Evolutionary conservation across 2,888 invertebrate species (phyloP), one percentile per base, ranked within the genome.

Genomic region (Apodemia zela): DNA sequence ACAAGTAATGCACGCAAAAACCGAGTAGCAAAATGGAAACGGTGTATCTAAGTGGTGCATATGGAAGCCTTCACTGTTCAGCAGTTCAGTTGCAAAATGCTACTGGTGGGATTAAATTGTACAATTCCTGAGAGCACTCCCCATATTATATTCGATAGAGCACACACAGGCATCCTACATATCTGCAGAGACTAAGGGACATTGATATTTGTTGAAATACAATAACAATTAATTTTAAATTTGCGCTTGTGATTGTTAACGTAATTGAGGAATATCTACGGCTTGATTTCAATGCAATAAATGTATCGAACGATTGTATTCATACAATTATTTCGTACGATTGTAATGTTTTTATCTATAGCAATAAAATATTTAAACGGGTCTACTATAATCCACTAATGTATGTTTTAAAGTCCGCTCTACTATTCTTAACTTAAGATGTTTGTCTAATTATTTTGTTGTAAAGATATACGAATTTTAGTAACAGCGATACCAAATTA

Each of bases 401-500:
- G 29, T 29, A 13, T 13, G 13, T 42, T 42, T 42, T 15, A 15
- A 15, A 15, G 42, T 6, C 15, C 25, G 13, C 21, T 54, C 54
- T 54, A 25, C 21, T 54, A 54, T 51, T 61, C 61, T 35, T 21
- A 51, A 13, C 33, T 33, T 57, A 49, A 62, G 63, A 60, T 60
- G 21, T 60, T 63, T 60, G 59, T 63, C 59, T 51, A 61, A 61
- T 61, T 51, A 64, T 73, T 73, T 72, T 73, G 67, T 71, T 71
- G 67, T 70, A 68, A 69, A 74, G 71, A 70, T 76, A 73, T 76
- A 80, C 76, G 79, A 80, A 77, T 81, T 76, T 80, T 76, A 74
- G 62, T 76, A 79, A 78, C 83, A 85, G 84, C 84, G 68, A 81
- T 84, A 89, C 89, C 89, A 89, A 89, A 89, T 78, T 85, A 85